Conservation (phyloP, 2,797 vertebrate genomes). For the Coracias cyanogaster region DNA sequence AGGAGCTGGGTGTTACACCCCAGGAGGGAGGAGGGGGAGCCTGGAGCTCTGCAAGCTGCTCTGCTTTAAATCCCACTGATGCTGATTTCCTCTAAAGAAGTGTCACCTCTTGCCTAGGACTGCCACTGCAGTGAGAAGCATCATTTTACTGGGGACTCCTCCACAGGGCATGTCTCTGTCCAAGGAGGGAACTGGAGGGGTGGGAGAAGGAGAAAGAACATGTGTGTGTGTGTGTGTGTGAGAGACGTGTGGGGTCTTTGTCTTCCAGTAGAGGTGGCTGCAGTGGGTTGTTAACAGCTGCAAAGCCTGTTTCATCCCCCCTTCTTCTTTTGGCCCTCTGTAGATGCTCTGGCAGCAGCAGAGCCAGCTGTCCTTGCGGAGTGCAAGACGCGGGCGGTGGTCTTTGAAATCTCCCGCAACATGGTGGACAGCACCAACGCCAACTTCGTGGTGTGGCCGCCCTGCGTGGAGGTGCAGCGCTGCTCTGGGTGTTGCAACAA, state of each 20-base stretch:
- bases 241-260: neutral
- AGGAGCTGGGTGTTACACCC: neutral
- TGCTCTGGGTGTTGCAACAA: constrained; percentile 95
- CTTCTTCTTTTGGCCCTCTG: neutral
- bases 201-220: neutral
- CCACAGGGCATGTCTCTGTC: neutral
- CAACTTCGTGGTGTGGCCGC: constrained; percentile 92
- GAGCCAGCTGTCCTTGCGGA: constrained; percentile 86
- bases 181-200: neutral
- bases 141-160: neutral
- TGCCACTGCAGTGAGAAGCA: neutral
- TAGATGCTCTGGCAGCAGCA: constrained; percentile 75
- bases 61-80: neutral
- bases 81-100: neutral
- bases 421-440: constrained; percentile 91
- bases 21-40: neutral
- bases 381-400: constrained; percentile 91
- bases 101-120: neutral
- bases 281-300: neutral
- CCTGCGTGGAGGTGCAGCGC: constrained; percentile 95
- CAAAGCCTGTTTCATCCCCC: neutral
- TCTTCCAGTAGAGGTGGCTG: neutral
- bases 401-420: constrained; percentile 90
- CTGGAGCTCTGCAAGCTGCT: neutral
- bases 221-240: neutral